Percentiles rank a stretch among this genome's conserved stretches.
Conservation (phyloP, 2,113 vertebrate genomes). For the Dendropsophus ebraccatus region DNA sequence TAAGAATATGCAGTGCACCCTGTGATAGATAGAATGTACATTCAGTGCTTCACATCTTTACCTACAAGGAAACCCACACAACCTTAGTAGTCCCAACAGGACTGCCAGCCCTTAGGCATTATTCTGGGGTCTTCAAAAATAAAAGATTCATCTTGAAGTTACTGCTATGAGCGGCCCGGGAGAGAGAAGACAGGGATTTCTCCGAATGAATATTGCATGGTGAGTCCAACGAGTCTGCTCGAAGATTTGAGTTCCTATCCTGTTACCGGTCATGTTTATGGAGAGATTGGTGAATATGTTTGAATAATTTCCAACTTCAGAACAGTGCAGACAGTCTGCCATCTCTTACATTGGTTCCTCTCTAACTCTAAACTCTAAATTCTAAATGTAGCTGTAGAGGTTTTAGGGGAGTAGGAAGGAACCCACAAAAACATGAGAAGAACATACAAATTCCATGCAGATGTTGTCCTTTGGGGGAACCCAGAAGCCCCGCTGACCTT, state of each 20-base stretch:
- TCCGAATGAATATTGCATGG: slow-evolving; percentile 46
- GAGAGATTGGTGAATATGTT: background rate
- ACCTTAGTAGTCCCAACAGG: slow-evolving; percentile 26
- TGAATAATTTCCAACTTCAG: background rate
- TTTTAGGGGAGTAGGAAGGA: too few species aligned
- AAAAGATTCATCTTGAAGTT: slow-evolving; percentile 52
- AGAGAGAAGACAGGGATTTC: slow-evolving; percentile 47
- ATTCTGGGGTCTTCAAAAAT: slow-evolving; percentile 57
- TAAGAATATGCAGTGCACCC: background rate
- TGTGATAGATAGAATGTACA: slow-evolving; percentile 4
- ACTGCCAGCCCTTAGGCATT: slow-evolving; percentile 10
- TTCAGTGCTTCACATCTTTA: slow-evolving; percentile 16
- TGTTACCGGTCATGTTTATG: background rate
- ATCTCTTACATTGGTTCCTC: too few species aligned
- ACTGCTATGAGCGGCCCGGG: slow-evolving; percentile 10
- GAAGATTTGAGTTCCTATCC: background rate
- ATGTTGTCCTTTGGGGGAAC: too few species aligned
- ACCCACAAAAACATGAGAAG: too few species aligned
- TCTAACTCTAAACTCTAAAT: too few species aligned
- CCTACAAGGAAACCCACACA: slow-evolving; percentile 43
- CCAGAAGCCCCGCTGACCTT: too few species aligned
- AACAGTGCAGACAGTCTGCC: too few species aligned
- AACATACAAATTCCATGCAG: too few species aligned
- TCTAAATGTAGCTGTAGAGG: too few species aligned
- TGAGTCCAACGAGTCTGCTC: slow-evolving; percentile 25